These are phyloP conservation scores for Psilopsiagon aymara DNA, from an alignment of 2,113 vertebrate species.

Conservation along the genomic window DNA sequence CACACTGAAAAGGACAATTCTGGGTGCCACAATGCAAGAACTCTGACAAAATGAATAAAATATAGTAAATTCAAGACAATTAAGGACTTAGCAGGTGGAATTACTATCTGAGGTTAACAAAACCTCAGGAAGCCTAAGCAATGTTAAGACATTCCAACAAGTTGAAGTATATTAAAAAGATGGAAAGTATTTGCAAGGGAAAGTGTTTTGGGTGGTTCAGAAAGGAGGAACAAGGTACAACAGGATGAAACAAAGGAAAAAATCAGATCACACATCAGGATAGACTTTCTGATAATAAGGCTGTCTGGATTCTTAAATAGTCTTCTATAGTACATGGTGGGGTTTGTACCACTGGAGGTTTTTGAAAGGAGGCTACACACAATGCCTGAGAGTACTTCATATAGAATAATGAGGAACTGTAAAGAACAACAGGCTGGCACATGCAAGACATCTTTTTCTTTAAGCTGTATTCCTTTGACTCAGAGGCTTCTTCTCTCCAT, in stretches of 20 bases:
- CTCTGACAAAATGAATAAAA: not conserved
- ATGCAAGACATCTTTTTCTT: not conserved
- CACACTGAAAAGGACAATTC: not conserved
- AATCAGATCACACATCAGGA: not conserved
- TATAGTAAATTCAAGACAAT: not conserved
- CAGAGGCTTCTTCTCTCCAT: not conserved
- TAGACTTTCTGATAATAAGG: not conserved
- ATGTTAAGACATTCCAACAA: not conserved
- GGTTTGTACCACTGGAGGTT: not conserved
- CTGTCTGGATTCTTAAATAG: not conserved
- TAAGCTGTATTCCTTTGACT: not conserved
- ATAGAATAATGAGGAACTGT: not conserved
- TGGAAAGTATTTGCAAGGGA: not conserved
- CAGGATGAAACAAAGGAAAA: constrained; percentile 13
- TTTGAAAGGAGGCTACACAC: not conserved
- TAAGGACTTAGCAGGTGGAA: not conserved
- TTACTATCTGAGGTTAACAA: constrained; percentile 13
- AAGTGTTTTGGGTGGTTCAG: not conserved
- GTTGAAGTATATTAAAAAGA: constrained; percentile 7
- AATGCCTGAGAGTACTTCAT: not conserved
- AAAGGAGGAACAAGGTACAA: not conserved
- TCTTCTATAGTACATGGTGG: not conserved
- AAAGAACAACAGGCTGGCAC: not conserved
- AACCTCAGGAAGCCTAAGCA: constrained; percentile 23
- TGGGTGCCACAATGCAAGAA: not conserved